phyloP scores from a whole-genome alignment of 92 coral and sea anemone genomes.

The Muricea muricata region DNA sequence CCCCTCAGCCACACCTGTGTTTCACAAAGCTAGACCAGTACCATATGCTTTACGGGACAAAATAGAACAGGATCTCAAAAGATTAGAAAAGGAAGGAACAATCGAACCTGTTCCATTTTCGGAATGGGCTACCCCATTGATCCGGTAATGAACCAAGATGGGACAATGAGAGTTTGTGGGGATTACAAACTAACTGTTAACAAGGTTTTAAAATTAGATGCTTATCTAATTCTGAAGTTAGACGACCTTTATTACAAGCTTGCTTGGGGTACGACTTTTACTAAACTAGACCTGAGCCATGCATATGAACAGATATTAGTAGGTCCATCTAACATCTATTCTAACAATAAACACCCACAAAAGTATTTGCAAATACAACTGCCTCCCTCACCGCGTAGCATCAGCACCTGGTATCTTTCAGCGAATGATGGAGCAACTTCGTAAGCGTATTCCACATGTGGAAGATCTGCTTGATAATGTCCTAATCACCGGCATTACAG shows the following conservation, averaged over 20 bases:
- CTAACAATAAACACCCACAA: constrained; percentile 64
- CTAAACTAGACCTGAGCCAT: constrained; percentile 67
- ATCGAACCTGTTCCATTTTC: constrained; percentile 53
- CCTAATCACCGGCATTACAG: background rate
- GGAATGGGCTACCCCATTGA: constrained; percentile 50
- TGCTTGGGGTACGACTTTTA: constrained; percentile 50
- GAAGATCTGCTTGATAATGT: constrained; percentile 57
- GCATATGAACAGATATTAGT: constrained; percentile 70
- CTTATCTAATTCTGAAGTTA: constrained; percentile 59
- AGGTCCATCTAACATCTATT: constrained; percentile 48
- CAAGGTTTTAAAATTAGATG: constrained; percentile 46
- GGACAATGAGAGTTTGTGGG: constrained; percentile 35
- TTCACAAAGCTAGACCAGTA: background rate
- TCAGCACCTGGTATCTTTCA: constrained; percentile 66
- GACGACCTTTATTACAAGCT: constrained; percentile 54
- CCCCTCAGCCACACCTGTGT: constrained; percentile 32
- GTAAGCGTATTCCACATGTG: constrained; percentile 59
- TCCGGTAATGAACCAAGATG: constrained; percentile 28
- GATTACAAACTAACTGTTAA: constrained; percentile 41
- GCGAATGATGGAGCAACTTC: constrained; percentile 50
- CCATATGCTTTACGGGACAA: constrained; percentile 25
- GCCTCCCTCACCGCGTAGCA: constrained; percentile 64
- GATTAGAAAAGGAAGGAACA: constrained; percentile 48
- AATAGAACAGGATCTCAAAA: constrained; percentile 43
- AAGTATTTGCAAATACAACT: constrained; percentile 53